Evolutionary conservation across 2,888 invertebrate species (phyloP).

Genomic region (Agriopis leucophaearia): DNA sequence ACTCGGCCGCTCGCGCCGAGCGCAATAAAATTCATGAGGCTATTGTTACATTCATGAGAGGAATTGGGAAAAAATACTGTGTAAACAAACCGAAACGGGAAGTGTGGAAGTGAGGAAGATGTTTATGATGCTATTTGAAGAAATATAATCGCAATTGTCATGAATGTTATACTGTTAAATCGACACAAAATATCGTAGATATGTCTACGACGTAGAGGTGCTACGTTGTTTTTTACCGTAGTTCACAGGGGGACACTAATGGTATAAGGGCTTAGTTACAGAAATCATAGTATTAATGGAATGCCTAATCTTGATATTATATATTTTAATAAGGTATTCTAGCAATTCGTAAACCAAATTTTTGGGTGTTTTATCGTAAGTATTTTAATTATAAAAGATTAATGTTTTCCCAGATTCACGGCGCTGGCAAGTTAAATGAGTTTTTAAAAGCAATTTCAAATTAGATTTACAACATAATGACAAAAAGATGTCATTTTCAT

Average conservation of each 20-base stretch:
- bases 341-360: neutral
- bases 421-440: slow-evolving; percentile 40
- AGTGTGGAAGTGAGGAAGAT: slow-evolving; percentile 31
- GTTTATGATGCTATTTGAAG: slow-evolving; percentile 24
- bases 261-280: too few species aligned
- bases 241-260: too few species aligned
- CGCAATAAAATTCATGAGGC: slow-evolving; percentile 69
- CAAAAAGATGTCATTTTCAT: slow-evolving; percentile 42
- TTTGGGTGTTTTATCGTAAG: slow-evolving; percentile 24
- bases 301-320: neutral
- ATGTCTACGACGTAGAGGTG: neutral
- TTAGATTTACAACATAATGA: slow-evolving; percentile 41
- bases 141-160: slow-evolving; percentile 15
- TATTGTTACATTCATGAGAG: slow-evolving; percentile 66
- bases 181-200: neutral
- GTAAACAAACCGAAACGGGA: slow-evolving; percentile 50
- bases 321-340: slow-evolving; percentile 12
- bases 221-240: neutral
- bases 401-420: slow-evolving; percentile 36
- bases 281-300: neutral
- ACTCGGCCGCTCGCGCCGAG: slow-evolving; percentile 40
- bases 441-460: slow-evolving; percentile 41
- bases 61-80: slow-evolving; percentile 52
- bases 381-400: slow-evolving; percentile 47
- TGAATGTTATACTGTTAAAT: slow-evolving; percentile 5